phyloP scores from a whole-genome alignment of 2,888 invertebrate genomes.

The Sarcophaga caerulescens region DNA sequence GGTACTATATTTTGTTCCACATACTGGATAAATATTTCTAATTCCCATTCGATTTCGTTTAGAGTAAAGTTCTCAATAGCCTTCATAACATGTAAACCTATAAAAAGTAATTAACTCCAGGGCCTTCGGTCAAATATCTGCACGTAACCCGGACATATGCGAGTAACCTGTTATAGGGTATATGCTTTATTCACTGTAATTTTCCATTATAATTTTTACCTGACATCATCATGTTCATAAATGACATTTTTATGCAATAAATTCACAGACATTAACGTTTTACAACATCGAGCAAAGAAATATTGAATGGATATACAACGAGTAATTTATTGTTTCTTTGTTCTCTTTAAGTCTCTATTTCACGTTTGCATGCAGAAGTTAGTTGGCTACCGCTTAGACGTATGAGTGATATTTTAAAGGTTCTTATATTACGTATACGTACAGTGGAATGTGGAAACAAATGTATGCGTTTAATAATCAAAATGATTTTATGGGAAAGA shows the following conservation, averaged over 20 bases:
- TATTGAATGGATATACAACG: not conserved
- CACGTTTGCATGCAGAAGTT: conserved; percentile 2
- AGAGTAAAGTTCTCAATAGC: too few relatives aligned
- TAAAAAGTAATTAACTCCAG: too few relatives aligned
- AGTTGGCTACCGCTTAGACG: not conserved
- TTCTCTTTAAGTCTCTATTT: not conserved
- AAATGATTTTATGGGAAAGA: too few relatives aligned
- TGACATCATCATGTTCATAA: conserved; percentile 54
- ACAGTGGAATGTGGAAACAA: not conserved
- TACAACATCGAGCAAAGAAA: not conserved
- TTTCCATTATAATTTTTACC: conserved; percentile 26
- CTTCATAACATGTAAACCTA: too few relatives aligned
- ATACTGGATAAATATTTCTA: too few relatives aligned
- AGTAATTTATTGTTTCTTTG: too few relatives aligned
- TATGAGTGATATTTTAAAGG: conserved; percentile 18
- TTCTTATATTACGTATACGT: conserved; percentile 3
- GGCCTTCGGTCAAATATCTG: too few relatives aligned
- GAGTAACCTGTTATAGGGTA: not conserved
- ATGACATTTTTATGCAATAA: conserved; percentile 33
- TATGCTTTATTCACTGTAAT: conserved; percentile 21
- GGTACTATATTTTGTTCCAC: too few relatives aligned
- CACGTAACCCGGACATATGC: too few relatives aligned
- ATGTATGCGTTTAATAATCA: too few relatives aligned
- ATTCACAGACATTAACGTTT: conserved; percentile 30
- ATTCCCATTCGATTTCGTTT: too few relatives aligned